These are phyloP conservation scores for Astropecten irregularis DNA, from an alignment of 53 echinoderm and acorn worm species.

Conservation along the genomic window DNA sequence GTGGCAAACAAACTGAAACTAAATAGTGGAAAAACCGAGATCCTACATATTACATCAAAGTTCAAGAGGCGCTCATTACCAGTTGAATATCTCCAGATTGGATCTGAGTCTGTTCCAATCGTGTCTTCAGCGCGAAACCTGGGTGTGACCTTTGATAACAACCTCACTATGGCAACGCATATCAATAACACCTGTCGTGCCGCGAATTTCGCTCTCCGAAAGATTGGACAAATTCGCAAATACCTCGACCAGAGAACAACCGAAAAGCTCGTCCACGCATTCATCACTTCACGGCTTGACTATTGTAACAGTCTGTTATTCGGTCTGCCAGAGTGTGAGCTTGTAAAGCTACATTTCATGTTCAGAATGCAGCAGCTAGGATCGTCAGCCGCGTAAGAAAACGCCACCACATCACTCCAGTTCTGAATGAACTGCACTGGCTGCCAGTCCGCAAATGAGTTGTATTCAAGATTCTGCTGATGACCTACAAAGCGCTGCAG, in stretches of 20 bases:
- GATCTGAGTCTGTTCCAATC: not conserved
- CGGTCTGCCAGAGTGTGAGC: not conserved
- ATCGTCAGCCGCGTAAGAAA: not conserved
- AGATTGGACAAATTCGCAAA: slow-evolving; percentile 17
- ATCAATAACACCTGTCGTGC: slow-evolving; percentile 40
- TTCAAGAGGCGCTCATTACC: not conserved
- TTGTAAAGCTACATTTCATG: slow-evolving; percentile 40
- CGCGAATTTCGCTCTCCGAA: slow-evolving; percentile 13
- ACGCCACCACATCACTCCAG: slow-evolving; percentile 6
- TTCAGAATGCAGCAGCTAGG: slow-evolving; percentile 36
- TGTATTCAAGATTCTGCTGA: not conserved
- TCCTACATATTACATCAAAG: slow-evolving; percentile 18
- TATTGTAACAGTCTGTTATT: slow-evolving; percentile 39
- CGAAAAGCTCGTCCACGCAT: slow-evolving; percentile 40
- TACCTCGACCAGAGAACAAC: slow-evolving; percentile 19
- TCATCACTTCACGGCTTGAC: slow-evolving; percentile 33
- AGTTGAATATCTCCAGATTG: not conserved
- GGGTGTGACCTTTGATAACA: slow-evolving; percentile 35
- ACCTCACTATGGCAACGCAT: slow-evolving; percentile 26
- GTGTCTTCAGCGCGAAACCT: slow-evolving; percentile 19
- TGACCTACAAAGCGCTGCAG: slow-evolving; percentile 7
- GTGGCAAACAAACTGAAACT: slow-evolving; percentile 6
- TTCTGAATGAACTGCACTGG: not conserved
- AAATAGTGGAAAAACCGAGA: slow-evolving; percentile 9
- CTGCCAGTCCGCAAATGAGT: slow-evolving; percentile 1